A percentile compares a stretch with the other conserved stretches of the same genome.
phyloP scores from a whole-genome alignment of 2,797 vertebrate species.

The Cyclura pinguis region DNA sequence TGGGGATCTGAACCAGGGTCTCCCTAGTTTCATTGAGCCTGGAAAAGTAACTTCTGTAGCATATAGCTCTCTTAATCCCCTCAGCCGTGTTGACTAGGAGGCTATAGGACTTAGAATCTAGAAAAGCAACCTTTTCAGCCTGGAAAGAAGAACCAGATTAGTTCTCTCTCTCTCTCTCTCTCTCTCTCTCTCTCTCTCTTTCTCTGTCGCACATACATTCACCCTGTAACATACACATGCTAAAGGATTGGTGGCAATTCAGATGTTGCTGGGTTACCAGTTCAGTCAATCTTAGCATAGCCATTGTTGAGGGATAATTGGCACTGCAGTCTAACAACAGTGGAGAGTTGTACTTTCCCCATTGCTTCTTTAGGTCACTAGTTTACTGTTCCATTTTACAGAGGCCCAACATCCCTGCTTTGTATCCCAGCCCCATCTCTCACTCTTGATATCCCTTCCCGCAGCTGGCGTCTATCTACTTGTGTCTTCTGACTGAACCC shows the following conservation, averaged over 20 bases:
- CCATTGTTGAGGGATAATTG: not conserved
- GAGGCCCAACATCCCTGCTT: not conserved
- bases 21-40: not conserved
- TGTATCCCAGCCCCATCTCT: not conserved
- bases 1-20: not conserved
- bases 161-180: not conserved
- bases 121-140: too few relatives aligned
- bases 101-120: too few relatives aligned
- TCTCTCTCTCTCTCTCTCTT: not conserved
- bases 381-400: not conserved
- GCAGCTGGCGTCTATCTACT: not conserved
- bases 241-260: not conserved
- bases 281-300: not conserved
- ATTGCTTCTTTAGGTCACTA: not conserved
- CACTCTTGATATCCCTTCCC: not conserved
- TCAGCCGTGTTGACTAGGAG: too few relatives aligned
- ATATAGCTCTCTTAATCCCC: too few relatives aligned
- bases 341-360: not conserved
- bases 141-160: not conserved
- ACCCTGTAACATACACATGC: not conserved
- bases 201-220: not conserved
- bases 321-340: not conserved
- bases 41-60: too few relatives aligned
- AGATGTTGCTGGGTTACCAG: not conserved
- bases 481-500: not conserved